Evolutionary conservation across 2,113 vertebrate genomes (phyloP).

Genomic region (Tupaia tana): DNA sequence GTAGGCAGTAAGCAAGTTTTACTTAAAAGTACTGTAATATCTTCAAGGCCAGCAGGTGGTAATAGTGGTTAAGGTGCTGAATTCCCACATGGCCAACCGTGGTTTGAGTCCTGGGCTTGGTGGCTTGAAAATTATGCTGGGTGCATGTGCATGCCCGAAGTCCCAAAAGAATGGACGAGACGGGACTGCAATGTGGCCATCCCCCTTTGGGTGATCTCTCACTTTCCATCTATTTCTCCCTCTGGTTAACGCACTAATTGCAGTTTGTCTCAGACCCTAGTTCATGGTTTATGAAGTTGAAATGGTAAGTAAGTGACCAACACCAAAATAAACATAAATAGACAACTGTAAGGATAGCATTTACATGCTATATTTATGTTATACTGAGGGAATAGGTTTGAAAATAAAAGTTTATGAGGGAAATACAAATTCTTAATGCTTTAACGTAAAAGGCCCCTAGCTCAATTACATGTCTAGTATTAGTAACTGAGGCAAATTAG

Average conservation of each 20-base stretch:
- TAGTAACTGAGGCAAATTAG: constrained; percentile 31
- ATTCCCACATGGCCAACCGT: too few relatives aligned
- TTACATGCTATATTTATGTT: neutral
- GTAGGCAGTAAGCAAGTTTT: neutral
- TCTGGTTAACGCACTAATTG: neutral
- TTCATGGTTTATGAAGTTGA: constrained; percentile 29
- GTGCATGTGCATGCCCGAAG: too few relatives aligned
- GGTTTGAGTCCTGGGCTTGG: too few relatives aligned
- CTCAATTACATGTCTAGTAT: constrained; percentile 32
- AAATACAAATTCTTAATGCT: constrained; percentile 46
- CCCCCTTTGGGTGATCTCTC: too few relatives aligned
- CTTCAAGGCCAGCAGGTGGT: too few relatives aligned
- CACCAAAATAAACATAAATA: constrained; percentile 4
- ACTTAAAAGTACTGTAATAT: neutral
- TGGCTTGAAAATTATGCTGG: too few relatives aligned
- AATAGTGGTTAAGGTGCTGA: too few relatives aligned
- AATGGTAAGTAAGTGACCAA: neutral
- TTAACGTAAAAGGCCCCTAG: constrained; percentile 36
- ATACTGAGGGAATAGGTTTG: neutral
- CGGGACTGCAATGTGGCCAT: too few relatives aligned
- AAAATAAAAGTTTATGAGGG: constrained; percentile 40
- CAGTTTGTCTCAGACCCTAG: neutral
- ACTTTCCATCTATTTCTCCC: too few relatives aligned
- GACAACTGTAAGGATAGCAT: neutral
- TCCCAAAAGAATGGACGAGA: too few relatives aligned